Percentiles rank a stretch among this genome's conserved stretches.
These are phyloP conservation scores for Ostrea edulis DNA, from an alignment of 1,140 invertebrate genomes.

Conservation along the genomic window DNA sequence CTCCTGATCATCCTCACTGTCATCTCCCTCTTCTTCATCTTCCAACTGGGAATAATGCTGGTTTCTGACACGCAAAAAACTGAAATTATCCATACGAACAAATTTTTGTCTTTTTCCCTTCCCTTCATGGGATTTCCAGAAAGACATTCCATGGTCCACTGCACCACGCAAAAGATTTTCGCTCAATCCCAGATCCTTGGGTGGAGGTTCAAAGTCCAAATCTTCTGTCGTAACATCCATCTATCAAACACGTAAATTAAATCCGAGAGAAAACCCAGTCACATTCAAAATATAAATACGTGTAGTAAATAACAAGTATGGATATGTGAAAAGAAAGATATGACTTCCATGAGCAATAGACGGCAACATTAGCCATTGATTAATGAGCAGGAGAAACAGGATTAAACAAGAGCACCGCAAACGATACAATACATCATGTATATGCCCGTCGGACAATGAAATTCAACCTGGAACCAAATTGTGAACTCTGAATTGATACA, in stretches of 20 bases:
- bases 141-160: constrained; percentile 45
- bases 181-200: constrained; percentile 38
- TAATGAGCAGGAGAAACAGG: no score
- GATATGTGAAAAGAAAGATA: neutral
- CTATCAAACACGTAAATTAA: neutral
- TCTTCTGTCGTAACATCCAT: constrained; percentile 21
- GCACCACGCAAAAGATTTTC: constrained; percentile 45
- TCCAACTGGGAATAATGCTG: neutral
- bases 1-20: constrained; percentile 39
- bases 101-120: constrained; percentile 50
- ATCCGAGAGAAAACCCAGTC: neutral
- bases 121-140: constrained; percentile 53
- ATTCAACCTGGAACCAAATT: no score
- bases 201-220: constrained; percentile 46
- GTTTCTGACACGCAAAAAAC: neutral
- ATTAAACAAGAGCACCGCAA: no score
- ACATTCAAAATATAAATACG: neutral
- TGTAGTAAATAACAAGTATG: neutral
- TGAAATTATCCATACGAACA: constrained; percentile 34
- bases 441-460: no score
- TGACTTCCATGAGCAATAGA: neutral
- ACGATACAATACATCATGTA: no score
- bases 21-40: constrained; percentile 45
- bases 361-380: neutral
- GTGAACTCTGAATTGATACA: no score